A percentile compares a stretch with the other conserved stretches of the same genome.
Evolutionary conservation across 2,888 invertebrate genomes (phyloP).

Genomic region (Theodoxus fluviatilis): DNA sequence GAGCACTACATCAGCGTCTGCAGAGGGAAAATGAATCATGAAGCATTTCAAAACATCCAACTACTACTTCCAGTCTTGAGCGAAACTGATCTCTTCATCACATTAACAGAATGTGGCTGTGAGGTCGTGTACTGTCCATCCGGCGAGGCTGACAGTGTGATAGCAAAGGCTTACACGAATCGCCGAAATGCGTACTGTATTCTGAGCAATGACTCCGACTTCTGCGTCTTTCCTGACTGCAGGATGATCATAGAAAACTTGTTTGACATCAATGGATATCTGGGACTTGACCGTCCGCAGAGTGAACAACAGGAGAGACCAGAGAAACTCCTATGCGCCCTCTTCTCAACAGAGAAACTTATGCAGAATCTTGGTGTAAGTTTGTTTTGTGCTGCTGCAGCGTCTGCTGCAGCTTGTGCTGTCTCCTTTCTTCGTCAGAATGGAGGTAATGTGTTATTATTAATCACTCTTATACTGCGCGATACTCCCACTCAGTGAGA

Average conservation of each 20-base stretch:
- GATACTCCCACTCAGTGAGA: too few species aligned
- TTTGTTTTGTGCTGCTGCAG: too few species aligned
- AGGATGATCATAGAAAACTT: slow-evolving; percentile 51
- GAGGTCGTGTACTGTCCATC: slow-evolving; percentile 39
- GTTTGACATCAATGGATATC: slow-evolving; percentile 56
- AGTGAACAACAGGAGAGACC: too few species aligned
- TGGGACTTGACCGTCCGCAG: slow-evolving; percentile 45
- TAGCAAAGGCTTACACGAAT: slow-evolving; percentile 48
- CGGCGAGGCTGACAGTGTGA: slow-evolving; percentile 57
- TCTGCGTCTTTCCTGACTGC: slow-evolving; percentile 54
- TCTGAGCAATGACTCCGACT: slow-evolving; percentile 61
- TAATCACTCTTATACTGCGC: too few species aligned
- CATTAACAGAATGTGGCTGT: slow-evolving; percentile 50
- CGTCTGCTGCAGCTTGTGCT: too few species aligned
- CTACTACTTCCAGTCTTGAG: slow-evolving; percentile 53
- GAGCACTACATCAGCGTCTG: too few species aligned
- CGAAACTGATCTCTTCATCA: slow-evolving; percentile 49
- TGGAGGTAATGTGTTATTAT: too few species aligned
- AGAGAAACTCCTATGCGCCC: too few species aligned
- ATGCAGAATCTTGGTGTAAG: neutral
- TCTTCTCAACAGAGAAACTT: slow-evolving; percentile 20
- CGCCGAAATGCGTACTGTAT: slow-evolving; percentile 55
- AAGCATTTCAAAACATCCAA: neutral
- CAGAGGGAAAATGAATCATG: neutral
- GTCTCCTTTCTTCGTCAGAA: too few species aligned